Evolutionary conservation across 2,113 vertebrate genomes (phyloP).

Genomic region (Progne subis): DNA sequence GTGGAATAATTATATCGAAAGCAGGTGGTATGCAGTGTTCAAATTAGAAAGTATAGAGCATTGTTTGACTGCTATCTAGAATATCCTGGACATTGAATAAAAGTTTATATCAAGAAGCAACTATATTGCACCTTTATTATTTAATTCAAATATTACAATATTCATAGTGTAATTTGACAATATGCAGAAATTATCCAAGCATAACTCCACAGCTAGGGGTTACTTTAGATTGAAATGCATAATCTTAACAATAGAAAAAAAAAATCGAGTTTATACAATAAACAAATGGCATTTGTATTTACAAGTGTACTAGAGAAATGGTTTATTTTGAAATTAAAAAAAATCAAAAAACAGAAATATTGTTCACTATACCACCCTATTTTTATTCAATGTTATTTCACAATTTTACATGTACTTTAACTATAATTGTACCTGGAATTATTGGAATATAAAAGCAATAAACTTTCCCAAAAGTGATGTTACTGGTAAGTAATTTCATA

Average conservation of each 20-base stretch:
- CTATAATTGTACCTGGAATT: not conserved
- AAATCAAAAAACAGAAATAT: rapidly evolving
- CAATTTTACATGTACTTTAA: not conserved
- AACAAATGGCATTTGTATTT: not conserved
- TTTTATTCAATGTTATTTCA: not conserved
- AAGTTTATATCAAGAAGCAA: slow-evolving; percentile 50
- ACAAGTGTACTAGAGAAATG: not conserved
- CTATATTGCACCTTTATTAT: slow-evolving; percentile 24
- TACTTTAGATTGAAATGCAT: not conserved
- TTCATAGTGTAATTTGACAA: slow-evolving; percentile 32
- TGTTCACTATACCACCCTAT: rapidly evolving
- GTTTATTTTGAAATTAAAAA: not conserved
- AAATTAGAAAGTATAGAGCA: slow-evolving; percentile 53
- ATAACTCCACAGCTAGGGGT: not conserved
- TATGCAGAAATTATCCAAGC: slow-evolving; percentile 15
- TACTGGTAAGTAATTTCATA: not conserved
- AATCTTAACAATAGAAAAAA: not conserved
- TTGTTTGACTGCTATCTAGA: slow-evolving; percentile 42
- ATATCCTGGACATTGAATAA: slow-evolving; percentile 38
- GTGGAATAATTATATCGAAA: slow-evolving; percentile 73
- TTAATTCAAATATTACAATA: slow-evolving; percentile 49
- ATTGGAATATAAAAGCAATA: not conserved
- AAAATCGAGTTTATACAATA: not conserved
- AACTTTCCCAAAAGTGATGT: not conserved
- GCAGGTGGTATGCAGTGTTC: slow-evolving; percentile 42